Conservation (phyloP, 2,888 invertebrate genomes). For the Chrysomela aeneicollis region DNA sequence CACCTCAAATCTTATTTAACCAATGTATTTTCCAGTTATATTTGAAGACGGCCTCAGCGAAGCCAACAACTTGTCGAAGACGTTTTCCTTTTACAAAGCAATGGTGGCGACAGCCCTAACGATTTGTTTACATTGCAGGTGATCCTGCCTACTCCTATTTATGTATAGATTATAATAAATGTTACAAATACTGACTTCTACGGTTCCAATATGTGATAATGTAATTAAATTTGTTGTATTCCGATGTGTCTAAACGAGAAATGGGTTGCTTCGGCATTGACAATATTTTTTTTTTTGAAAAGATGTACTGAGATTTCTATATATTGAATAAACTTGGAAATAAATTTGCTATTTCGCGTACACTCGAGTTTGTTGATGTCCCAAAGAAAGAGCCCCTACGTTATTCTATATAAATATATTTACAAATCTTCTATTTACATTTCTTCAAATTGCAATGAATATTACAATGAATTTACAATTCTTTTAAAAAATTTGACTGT, state of each 20-base stretch:
- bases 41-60: constrained; percentile 5
- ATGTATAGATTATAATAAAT: constrained; percentile 16
- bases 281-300: constrained; percentile 19
- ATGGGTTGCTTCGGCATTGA: constrained; percentile 22
- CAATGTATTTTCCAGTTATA: constrained; percentile 18
- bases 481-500: constrained; percentile 52
- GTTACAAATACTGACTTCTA: constrained; percentile 33
- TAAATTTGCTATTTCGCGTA: constrained; percentile 22
- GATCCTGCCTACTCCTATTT: not conserved
- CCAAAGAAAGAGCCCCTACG: not conserved
- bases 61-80: not conserved
- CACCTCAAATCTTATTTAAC: too few species aligned
- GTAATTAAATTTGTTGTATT: constrained; percentile 28
- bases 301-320: constrained; percentile 25
- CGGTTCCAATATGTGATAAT: constrained; percentile 32
- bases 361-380: not conserved
- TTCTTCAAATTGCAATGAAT: constrained; percentile 56
- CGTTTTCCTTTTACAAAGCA: constrained; percentile 1
- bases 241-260: constrained; percentile 22
- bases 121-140: constrained; percentile 8
- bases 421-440: constrained; percentile 59
- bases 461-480: constrained; percentile 57
- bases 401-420: constrained; percentile 58
- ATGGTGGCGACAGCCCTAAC: not conserved
- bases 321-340: constrained; percentile 12